Conservation (phyloP, 2,888 invertebrate species). For the Thera britannica region DNA sequence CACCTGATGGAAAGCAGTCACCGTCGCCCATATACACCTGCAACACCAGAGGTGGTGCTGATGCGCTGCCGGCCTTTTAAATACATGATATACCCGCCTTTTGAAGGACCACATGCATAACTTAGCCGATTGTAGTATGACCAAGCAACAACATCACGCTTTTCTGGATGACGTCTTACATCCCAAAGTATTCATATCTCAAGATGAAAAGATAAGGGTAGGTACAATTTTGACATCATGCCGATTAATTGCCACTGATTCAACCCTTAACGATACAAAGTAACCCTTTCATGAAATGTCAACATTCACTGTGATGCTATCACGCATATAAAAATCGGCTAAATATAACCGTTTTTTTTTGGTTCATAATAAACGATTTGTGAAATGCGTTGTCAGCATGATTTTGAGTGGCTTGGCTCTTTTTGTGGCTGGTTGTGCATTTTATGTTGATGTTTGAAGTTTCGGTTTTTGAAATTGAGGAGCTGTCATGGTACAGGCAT, state of each 20-base stretch:
- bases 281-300: constrained; percentile 69
- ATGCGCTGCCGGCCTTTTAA: too few relatives aligned
- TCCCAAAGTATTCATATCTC: constrained; percentile 5
- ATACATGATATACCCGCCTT: too few relatives aligned
- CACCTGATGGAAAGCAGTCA: too few relatives aligned
- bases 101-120: too few relatives aligned
- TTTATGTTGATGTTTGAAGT: constrained; percentile 6
- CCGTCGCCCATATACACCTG: too few relatives aligned
- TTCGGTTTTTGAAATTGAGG: not conserved
- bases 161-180: not conserved
- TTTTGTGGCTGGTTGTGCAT: not conserved
- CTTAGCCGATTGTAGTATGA: too few relatives aligned
- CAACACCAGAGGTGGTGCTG: too few relatives aligned
- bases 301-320: constrained; percentile 75
- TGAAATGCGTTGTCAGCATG: constrained; percentile 82
- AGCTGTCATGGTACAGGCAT: too few relatives aligned
- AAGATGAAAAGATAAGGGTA: constrained; percentile 17
- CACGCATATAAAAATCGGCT: constrained; percentile 61
- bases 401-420: constrained; percentile 40
- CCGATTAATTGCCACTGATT: constrained; percentile 68
- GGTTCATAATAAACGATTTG: constrained; percentile 74
- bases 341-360: constrained; percentile 47
- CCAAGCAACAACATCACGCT: too few relatives aligned
- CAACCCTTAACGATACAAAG: constrained; percentile 40
- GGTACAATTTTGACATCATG: constrained; percentile 53